Base-by-base conservation (phyloP, 1,140 invertebrate species). In the Dolichoris vasculosae region DNA sequence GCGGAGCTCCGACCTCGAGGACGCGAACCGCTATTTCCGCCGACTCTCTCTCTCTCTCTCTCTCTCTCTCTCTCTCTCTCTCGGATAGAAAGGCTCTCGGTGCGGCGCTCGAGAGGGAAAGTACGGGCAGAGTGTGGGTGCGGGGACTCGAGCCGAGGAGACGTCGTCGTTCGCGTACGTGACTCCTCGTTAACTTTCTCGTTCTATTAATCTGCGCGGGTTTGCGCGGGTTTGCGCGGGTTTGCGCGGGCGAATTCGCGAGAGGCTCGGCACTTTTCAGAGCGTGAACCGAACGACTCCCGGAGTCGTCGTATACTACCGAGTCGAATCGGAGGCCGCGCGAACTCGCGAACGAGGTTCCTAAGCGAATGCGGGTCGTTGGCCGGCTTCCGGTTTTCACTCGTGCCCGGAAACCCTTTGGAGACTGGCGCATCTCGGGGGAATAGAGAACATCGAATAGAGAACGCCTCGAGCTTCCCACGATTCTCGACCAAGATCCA, bases 141-240 rank as follows among this genome's bases (percentile, higher is more conserved):
- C 1, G 75, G 46, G 48, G 46, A 3, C 0, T 17, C 26, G 26
- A 38, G 11, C 7, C 23, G 13, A 38, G 75, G 30, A 30, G 46
- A 20, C 46, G 23, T 30, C 2, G 9, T 6, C 3, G 63, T 30
- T 48, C 81, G 26, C 51, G 83, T 79, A 35, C 51, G 83, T 79
- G 64, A 79, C 76, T 63, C 63, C n/a, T 43, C 80, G 82, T 69
- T 82, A 82, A 78, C 59, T 77, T 76, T 82, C 85, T 82, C 85
- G 85, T 78, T 82, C 85, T 69, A 82, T 77, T 86, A 82, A 82
- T 77, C 64, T 26, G 79, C 20, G 40, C 40, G 38, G 35, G 55
- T 51, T 2, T 69, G 69, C n/a, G n/a, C n/a, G n/a, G n/a, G n/a
- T 77, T 48, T 26, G 79, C 20, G 40, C 40, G 38, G 35, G 55